Evolutionary conservation across 2,113 vertebrate species (phyloP).

Genomic region (Andinoacara biseriatus): DNA sequence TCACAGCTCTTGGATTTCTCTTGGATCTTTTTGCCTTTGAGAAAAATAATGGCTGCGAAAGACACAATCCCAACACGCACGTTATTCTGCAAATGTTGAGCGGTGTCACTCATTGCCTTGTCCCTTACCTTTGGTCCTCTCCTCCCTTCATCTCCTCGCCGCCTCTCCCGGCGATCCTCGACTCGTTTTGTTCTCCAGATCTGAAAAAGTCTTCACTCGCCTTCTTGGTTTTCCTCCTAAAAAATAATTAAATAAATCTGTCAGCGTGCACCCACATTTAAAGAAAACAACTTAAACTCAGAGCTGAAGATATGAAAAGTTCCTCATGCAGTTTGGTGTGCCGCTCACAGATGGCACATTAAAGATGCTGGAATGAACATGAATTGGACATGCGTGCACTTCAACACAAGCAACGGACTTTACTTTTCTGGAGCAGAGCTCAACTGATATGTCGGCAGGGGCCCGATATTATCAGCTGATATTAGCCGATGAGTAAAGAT

Average conservation of each 20-base stretch:
- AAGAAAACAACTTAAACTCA: background rate
- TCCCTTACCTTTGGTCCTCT: conserved; percentile 25
- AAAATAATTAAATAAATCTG: background rate
- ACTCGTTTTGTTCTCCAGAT: conserved; percentile 33
- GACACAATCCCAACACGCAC: background rate
- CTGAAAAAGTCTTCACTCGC: conserved; percentile 21
- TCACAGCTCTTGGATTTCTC: background rate
- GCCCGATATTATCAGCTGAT: background rate
- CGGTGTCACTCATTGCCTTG: background rate
- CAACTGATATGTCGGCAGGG: background rate
- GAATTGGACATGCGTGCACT: background rate
- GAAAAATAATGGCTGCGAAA: background rate
- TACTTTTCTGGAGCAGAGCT: background rate
- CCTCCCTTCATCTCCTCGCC: background rate
- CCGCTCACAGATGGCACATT: conserved; percentile 4
- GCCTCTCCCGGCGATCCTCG: background rate
- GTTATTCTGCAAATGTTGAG: background rate
- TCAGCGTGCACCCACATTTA: conserved; percentile 11
- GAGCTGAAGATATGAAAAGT: conserved; percentile 15
- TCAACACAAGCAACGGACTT: background rate
- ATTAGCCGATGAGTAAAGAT: background rate
- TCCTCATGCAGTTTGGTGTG: conserved; percentile 11
- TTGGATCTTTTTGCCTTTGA: background rate
- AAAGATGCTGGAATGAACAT: background rate
- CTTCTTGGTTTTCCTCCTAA: background rate